A percentile compares a stretch with the other conserved stretches of the same genome.
Evolutionary conservation across 2,797 vertebrate genomes (phyloP).

Genomic region (Anolis apletophallus): DNA sequence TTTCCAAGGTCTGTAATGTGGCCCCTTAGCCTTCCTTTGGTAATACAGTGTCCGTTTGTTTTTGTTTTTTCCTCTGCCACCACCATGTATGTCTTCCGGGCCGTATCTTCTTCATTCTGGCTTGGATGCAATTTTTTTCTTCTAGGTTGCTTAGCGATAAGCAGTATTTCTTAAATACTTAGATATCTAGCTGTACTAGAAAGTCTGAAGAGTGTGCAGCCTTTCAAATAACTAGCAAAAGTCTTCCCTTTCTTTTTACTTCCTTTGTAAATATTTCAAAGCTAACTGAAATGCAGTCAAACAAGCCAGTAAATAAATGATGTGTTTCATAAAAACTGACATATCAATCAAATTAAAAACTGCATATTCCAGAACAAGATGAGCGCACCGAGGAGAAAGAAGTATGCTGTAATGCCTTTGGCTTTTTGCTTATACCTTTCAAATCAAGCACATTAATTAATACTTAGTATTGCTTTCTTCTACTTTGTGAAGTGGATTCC

Average conservation of each 20-base stretch:
- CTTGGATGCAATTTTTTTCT: conserved; percentile 13
- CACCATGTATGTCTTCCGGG: background rate
- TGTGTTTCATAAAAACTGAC: conserved; percentile 26
- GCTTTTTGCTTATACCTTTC: background rate
- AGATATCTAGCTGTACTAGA: conserved; percentile 31
- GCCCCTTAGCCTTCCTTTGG: background rate
- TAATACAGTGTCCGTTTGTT: conserved; percentile 28
- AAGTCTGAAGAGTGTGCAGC: background rate
- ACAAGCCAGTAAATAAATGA: conserved; percentile 37
- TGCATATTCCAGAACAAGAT: background rate
- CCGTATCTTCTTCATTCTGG: conserved; percentile 10
- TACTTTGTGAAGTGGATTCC: background rate
- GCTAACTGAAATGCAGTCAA: conserved; percentile 22
- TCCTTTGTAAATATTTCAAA: background rate
- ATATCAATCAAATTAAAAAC: conserved; percentile 37
- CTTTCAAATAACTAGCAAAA: conserved; percentile 22
- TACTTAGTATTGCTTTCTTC: background rate
- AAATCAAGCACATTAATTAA: conserved; percentile 9
- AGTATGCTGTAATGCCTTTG: background rate
- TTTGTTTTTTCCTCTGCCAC: background rate
- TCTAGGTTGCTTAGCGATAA: background rate
- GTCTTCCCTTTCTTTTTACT: conserved; percentile 34
- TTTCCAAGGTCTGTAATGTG: too few relatives aligned
- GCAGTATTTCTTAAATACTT: conserved; percentile 19
- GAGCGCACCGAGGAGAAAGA: background rate